These are phyloP conservation scores for Paelopatides confundens DNA, from an alignment of 53 echinoderm and acorn worm genomes.

Conservation along the genomic window DNA sequence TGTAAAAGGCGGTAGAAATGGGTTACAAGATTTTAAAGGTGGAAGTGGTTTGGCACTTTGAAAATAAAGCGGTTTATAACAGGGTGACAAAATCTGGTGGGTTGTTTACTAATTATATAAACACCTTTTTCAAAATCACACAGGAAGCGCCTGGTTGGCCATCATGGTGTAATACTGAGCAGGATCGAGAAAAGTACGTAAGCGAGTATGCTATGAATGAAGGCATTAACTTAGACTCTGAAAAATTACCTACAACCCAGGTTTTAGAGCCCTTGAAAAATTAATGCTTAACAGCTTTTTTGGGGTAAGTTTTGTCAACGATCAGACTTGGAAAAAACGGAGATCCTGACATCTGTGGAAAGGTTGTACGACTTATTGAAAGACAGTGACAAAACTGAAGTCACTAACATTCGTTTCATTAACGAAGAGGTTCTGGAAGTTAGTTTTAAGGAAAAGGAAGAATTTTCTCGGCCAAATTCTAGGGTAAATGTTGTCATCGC, in stretches of 20 bases:
- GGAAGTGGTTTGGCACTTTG: conserved; percentile 80
- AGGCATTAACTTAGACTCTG: no score
- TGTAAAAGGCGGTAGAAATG: conserved; percentile 59
- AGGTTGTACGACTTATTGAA: conserved; percentile 15
- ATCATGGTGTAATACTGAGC: no score
- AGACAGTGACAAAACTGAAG: conserved; percentile 42
- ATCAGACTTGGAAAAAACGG: no score
- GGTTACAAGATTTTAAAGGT: conserved; percentile 59
- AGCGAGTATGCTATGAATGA: no score
- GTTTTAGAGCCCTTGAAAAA: conserved; percentile 63
- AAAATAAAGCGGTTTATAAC: conserved; percentile 23
- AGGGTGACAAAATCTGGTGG: conserved; percentile 35
- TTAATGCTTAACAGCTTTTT: no score
- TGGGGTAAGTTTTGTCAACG: conserved; percentile 65
- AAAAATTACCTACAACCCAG: conserved; percentile 70
- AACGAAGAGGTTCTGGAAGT: conserved; percentile 56
- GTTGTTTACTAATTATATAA: no score
- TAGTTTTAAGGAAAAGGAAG: not conserved
- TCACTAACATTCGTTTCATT: no score
- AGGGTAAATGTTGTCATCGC: conserved; percentile 62
- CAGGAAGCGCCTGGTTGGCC: no score
- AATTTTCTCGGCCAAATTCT: conserved; percentile 21
- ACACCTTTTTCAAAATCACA: no score
- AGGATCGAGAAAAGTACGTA: no score
- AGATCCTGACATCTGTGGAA: not conserved